Conservation (phyloP, 2,888 invertebrate genomes). For the Eurois occulta region DNA sequence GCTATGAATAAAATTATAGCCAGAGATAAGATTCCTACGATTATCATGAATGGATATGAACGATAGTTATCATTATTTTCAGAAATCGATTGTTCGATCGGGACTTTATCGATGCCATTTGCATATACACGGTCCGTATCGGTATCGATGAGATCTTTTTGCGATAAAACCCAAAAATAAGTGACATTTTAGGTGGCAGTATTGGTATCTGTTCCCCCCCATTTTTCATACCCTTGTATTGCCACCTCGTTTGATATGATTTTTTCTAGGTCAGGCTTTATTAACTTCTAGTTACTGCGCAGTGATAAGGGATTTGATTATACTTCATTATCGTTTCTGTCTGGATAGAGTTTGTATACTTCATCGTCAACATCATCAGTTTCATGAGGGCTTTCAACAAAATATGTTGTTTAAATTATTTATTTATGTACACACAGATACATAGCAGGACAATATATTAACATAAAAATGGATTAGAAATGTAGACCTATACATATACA, state of each 20-base stretch:
- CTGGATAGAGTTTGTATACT: not conserved
- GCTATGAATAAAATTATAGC: conserved; percentile 44
- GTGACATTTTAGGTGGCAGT: conserved; percentile 28
- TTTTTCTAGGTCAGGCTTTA: conserved; percentile 27
- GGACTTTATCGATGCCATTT: conserved; percentile 56
- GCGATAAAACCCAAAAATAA: conserved; percentile 19
- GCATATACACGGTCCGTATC: conserved; percentile 57
- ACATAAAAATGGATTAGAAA: no score
- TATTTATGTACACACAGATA: no score
- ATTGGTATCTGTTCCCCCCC: conserved; percentile 11
- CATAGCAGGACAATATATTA: no score
- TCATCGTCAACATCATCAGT: not conserved
- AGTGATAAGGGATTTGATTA: not conserved
- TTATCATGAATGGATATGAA: conserved; percentile 59
- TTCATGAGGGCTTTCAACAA: not conserved
- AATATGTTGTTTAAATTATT: not conserved
- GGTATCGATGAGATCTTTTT: conserved; percentile 32
- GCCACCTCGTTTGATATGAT: not conserved
- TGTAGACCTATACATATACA: no score
- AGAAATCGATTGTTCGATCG: conserved; percentile 59
- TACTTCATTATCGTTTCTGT: not conserved
- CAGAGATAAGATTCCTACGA: conserved; percentile 50
- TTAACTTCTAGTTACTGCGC: not conserved
- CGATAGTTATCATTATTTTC: conserved; percentile 61
- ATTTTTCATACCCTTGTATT: not conserved